Evolutionary conservation across 2,888 invertebrate species (phyloP), one percentile per base, ranked within the genome.

Genomic region (Melikaiella ostensackeni): DNA sequence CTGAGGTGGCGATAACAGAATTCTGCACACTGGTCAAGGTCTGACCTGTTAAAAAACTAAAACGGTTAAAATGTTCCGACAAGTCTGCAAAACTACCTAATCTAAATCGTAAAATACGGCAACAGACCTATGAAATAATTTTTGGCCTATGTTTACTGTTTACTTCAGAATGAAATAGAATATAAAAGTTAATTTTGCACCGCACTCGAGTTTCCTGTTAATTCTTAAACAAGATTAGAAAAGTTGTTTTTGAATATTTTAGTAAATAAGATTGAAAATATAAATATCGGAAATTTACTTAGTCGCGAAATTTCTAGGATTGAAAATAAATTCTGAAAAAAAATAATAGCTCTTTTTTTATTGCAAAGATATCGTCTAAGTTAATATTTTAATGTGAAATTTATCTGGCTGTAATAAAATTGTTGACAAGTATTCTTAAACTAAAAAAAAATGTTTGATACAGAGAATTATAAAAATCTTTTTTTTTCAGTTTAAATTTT

Each of bases 1-100:
- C 84, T 83, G 86, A 88, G 81, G 79, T 82, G 62, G 86, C 83
- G 80, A 77, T 76, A 87, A 86, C 78, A 81, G 64, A 70, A 19
- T 46, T 24, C 30, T 46, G 46, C 63, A n/a, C 33, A 63, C n/a
- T 63, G 35, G 33, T 35, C 59, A 27, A 59, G 59, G 59, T 16
- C 27, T 59, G 59, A 59, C 8, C 27, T 33, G 70, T 70, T 50
- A 42, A 35, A 62, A 19, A 63, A 21, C 3, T 35, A 63, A 62
- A 63, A 9, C 33, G 19, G 16, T 24, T 38, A 19, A 24, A 38
- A 64, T 59, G 11, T 59, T 59, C 16, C 6, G 27, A 59, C 59
- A 27, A 27, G 59, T 59, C 27, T 59, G 6, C 27, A 24, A 8
- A 27, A 0, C 55, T 13, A 16, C 3, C 59, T 59, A 59, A 59